phyloP scores from a whole-genome alignment of 2,113 vertebrate species.

The Tapirus terrestris region DNA sequence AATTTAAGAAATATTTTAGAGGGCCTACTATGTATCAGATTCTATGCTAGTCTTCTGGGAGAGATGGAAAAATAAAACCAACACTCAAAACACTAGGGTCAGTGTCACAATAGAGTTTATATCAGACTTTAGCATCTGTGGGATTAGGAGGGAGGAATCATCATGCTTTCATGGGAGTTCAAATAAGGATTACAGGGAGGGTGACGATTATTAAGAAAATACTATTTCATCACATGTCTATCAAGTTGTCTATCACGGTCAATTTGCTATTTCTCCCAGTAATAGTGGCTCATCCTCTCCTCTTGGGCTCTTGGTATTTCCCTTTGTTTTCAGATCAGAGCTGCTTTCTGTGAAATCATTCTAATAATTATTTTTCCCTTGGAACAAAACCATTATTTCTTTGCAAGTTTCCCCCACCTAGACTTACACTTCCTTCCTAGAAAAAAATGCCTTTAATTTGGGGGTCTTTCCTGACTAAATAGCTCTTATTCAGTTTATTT shows the following conservation, averaged over 20 bases:
- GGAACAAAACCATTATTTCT: neutral
- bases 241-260: neutral
- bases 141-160: neutral
- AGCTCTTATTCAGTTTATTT: neutral
- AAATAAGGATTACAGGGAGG: neutral
- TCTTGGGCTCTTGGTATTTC: neutral
- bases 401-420: neutral
- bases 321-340: slow-evolving; percentile 11
- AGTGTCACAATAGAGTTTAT: neutral
- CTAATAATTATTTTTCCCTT: neutral
- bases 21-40: neutral
- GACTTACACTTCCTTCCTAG: neutral
- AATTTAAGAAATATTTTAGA: neutral
- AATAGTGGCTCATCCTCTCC: neutral
- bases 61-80: slow-evolving; percentile 16
- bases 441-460: neutral
- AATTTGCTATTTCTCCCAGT: neutral
- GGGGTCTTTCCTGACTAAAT: neutral
- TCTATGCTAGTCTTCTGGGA: neutral
- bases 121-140: neutral
- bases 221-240: neutral
- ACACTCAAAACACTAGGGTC: neutral
- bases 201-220: neutral
- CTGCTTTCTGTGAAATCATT: neutral
- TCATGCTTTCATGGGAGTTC: neutral